Evolutionary conservation across 2,113 vertebrate species (phyloP).

Genomic region (Theristicus caerulescens): DNA sequence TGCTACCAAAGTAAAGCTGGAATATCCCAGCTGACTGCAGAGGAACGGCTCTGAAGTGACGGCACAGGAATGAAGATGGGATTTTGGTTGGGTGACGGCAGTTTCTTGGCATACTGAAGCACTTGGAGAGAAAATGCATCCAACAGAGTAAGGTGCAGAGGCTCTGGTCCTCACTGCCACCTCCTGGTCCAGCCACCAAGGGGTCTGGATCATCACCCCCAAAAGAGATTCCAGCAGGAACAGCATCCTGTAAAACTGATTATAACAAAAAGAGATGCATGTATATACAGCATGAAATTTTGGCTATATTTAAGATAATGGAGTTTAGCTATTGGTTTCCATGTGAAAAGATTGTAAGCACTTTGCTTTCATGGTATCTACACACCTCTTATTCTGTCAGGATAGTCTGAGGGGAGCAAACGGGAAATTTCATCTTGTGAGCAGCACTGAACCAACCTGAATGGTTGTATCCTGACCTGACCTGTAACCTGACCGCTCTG

Average conservation of each 20-base stretch:
- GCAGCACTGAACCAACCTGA: neutral
- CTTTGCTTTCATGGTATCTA: neutral
- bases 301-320: neutral
- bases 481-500: too few relatives aligned
- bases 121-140: neutral
- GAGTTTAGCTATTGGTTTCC: neutral
- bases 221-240: neutral
- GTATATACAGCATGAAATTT: neutral
- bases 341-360: neutral
- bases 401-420: neutral
- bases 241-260: neutral
- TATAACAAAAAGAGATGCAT: neutral
- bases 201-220: neutral
- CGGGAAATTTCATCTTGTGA: neutral
- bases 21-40: neutral
- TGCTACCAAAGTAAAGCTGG: neutral
- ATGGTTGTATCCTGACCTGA: too few relatives aligned
- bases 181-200: neutral
- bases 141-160: neutral
- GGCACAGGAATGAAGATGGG: neutral
- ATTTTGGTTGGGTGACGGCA: neutral
- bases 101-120: neutral
- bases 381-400: neutral
- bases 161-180: neutral
- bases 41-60: neutral